Conservation (phyloP, 2,797 vertebrate genomes). For the Loriculus beryllinus region DNA sequence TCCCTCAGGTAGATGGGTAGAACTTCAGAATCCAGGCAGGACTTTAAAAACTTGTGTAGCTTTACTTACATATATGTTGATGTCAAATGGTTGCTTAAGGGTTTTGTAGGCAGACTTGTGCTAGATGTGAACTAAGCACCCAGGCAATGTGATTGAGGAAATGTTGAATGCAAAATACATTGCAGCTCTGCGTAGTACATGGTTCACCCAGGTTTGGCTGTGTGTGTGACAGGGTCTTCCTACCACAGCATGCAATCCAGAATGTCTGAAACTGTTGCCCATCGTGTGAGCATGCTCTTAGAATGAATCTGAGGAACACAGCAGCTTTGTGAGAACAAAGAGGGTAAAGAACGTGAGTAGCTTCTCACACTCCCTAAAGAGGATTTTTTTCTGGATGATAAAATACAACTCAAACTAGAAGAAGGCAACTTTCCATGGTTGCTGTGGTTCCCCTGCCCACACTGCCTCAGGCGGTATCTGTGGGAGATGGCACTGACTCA, state of each 20-base stretch:
- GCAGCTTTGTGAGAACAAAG: neutral
- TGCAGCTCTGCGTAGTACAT: rapidly evolving
- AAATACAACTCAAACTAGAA: neutral
- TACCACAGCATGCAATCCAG: neutral
- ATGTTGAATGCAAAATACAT: neutral
- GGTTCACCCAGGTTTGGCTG: neutral
- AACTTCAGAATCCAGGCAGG: neutral
- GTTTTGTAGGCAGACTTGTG: neutral
- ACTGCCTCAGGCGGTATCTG: neutral
- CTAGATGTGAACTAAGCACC: neutral
- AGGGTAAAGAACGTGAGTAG: neutral
- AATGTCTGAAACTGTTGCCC: neutral
- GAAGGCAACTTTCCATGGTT: neutral
- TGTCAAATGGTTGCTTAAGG: neutral
- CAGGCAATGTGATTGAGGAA: rapidly evolving
- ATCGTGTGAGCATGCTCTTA: neutral
- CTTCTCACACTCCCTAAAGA: neutral
- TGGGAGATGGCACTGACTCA: neutral
- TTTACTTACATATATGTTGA: neutral
- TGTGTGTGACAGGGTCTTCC: neutral
- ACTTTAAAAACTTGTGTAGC: neutral
- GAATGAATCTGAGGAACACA: neutral
- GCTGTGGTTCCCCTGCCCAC: neutral
- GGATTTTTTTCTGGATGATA: neutral
- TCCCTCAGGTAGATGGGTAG: neutral